Percentiles rank a stretch among this genome's conserved stretches.
Conservation (phyloP, 1,140 invertebrate species). For the Hypsibius dujardini region DNA sequence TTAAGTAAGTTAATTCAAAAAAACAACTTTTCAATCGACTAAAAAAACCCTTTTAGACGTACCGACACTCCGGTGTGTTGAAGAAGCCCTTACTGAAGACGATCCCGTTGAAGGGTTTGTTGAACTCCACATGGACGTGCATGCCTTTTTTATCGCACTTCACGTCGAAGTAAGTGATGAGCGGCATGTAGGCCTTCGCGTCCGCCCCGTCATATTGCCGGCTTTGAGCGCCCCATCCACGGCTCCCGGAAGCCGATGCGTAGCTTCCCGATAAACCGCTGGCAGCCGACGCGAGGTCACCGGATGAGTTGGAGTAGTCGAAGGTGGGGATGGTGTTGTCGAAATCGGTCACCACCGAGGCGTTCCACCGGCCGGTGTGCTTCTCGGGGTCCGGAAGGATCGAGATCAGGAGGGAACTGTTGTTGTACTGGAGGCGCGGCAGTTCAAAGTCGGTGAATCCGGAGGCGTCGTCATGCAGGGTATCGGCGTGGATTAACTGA, state of each 20-base stretch:
- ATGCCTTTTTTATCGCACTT: conserved; percentile 88
- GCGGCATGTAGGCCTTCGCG: conserved; percentile 40
- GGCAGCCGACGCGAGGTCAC: neutral
- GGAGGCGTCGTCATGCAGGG: too few relatives aligned
- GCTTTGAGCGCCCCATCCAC: neutral
- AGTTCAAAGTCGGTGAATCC: neutral
- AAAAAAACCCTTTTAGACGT: conserved; percentile 29
- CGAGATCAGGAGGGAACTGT: neutral
- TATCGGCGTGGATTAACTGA: too few relatives aligned
- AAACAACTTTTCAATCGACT: too few relatives aligned
- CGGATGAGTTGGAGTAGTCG: conserved; percentile 11
- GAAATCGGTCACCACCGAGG: neutral
- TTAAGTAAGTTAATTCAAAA: too few relatives aligned
- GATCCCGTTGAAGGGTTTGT: conserved; percentile 82
- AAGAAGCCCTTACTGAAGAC: conserved; percentile 76
- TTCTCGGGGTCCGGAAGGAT: neutral
- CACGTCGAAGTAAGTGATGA: conserved; percentile 75
- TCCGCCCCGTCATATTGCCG: neutral
- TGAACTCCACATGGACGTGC: conserved; percentile 82
- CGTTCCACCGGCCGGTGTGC: neutral
- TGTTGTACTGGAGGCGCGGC: neutral
- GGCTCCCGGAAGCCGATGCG: neutral
- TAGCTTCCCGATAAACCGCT: neutral
- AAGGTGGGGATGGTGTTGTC: conserved; percentile 15
- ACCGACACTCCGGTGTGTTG: conserved; percentile 71